Evolutionary conservation across 2,797 vertebrate genomes (phyloP), one percentile per base, ranked within the genome.

Genomic region (Emydoidea blandingii): DNA sequence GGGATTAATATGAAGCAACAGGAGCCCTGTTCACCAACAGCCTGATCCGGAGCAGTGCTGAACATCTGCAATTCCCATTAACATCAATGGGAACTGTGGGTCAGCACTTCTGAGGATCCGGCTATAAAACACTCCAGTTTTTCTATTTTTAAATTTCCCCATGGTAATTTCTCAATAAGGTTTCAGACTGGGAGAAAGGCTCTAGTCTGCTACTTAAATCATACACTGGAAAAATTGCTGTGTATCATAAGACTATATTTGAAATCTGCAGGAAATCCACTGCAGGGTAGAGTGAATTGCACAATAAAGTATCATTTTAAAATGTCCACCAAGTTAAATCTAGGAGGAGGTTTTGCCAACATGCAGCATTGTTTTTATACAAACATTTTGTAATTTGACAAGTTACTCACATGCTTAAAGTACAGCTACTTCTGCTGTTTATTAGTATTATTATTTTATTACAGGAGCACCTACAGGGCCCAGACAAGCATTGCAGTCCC

Each of bases 1-100:
- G 65, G 94, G 90, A 96, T 97, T 95, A 62, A 90, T 81, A 59
- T 90, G 62, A 95, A 93, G 95, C 94, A 97, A 97, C 81, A 87
- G 18, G 59, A 95, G 84, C 94, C 85, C 91, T 86, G 86, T 89
- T 95, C 94, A 53, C 90, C 91, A 93, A 91, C 96, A 97, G 81
- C 56, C 84, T 65, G 72, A 56, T 88, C 56, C 91, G 72, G 78
- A 81, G 89, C 96, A 95, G 74, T 95, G 91, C 94, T 91, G 96
- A 96, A 88, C 85, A 76, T 65, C 4, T 3, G 6, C 25, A 49
- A 76, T 79, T 79, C 83, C 31, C 65, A 79, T 86, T 86, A 83
- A 90, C 41, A 0, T 15, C 23, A 50, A 37, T 79, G 79, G 65
- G 59, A 94, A 52, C 50, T 91, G 74, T 4, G 44, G 62, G 41